A percentile compares a stretch with the other conserved stretches of the same genome.
These are phyloP conservation scores for Narcine bancroftii DNA, from an alignment of 2,113 vertebrate species.

Conservation along the genomic window DNA sequence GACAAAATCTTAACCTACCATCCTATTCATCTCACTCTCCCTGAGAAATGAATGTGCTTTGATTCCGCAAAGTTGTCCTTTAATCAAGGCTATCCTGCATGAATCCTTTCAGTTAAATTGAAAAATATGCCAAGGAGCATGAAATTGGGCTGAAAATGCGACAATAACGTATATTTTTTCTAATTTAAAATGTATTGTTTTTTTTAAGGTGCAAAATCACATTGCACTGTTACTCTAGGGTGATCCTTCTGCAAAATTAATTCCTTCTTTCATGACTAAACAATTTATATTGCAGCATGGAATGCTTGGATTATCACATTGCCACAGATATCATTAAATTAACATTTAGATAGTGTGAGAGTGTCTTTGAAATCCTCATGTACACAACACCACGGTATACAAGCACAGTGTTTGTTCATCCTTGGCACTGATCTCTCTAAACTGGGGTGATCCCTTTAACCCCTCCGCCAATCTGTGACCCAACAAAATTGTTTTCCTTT, in stretches of 20 bases:
- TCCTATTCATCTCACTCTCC: background rate
- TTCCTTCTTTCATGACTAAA: conserved; percentile 20
- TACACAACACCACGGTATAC: background rate
- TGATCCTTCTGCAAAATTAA: background rate
- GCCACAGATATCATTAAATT: conserved; percentile 13
- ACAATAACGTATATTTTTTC: background rate
- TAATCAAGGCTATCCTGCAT: background rate
- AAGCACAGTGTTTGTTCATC: background rate
- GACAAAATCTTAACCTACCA: background rate
- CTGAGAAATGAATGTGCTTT: background rate
- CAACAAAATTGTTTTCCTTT: too few species aligned
- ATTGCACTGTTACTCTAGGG: background rate
- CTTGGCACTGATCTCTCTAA: too few species aligned
- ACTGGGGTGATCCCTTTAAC: too few species aligned
- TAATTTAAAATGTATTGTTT: background rate
- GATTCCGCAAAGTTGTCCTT: background rate
- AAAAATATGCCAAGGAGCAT: background rate
- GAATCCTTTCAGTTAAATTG: background rate
- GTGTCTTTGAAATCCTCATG: background rate
- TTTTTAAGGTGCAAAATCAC: background rate
- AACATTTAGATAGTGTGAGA: background rate
- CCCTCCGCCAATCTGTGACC: too few species aligned
- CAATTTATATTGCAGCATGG: background rate
- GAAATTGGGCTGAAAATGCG: conserved; percentile 1
- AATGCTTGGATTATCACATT: conserved; percentile 12